Conservation (phyloP, 2,888 invertebrate genomes). For the Tinea pellionella region DNA sequence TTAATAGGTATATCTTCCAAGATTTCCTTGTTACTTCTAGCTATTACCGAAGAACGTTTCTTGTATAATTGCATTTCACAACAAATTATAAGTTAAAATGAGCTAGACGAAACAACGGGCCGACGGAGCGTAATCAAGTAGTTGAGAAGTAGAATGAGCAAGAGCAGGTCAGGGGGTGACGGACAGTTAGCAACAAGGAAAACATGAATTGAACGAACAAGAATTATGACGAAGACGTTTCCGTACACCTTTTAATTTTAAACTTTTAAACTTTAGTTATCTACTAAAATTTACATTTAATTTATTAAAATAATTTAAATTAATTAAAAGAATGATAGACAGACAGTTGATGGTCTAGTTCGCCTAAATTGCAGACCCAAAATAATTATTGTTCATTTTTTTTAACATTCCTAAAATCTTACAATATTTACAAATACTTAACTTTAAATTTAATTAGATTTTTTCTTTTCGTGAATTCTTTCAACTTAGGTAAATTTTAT, state of each 20-base stretch:
- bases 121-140: slow-evolving; percentile 29
- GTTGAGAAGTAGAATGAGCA: slow-evolving; percentile 19
- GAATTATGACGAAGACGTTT: slow-evolving; percentile 3
- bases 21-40: slow-evolving; percentile 17
- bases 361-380: too few species aligned
- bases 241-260: slow-evolving; percentile 15
- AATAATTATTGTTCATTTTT: too few species aligned
- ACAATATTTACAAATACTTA: too few species aligned
- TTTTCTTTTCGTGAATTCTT: too few species aligned
- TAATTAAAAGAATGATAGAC: too few species aligned
- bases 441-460: too few species aligned
- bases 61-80: slow-evolving; percentile 51
- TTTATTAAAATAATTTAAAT: too few species aligned
- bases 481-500: too few species aligned
- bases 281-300: too few species aligned
- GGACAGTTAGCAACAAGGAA: not conserved
- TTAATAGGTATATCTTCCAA: not conserved
- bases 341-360: too few species aligned
- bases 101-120: slow-evolving; percentile 20
- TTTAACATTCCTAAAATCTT: too few species aligned
- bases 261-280: slow-evolving; percentile 12
- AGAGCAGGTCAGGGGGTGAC: slow-evolving; percentile 10
- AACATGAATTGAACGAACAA: not conserved
- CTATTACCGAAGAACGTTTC: slow-evolving; percentile 42
- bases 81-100: slow-evolving; percentile 59